Evolutionary conservation across 2,797 vertebrate species (phyloP).

Genomic region (Coregonus sp.): DNA sequence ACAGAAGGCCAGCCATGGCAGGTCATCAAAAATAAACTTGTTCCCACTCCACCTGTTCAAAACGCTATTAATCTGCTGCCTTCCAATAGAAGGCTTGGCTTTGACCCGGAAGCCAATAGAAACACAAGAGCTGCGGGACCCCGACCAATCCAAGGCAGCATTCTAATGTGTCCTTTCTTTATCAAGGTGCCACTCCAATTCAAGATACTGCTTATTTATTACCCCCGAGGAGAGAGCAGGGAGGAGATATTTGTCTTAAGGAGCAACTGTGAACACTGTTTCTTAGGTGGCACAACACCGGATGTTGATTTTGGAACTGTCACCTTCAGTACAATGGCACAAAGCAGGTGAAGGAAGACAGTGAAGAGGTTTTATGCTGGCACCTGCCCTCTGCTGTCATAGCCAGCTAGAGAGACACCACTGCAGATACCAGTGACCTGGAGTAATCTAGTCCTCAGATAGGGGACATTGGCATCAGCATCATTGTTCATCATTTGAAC

Average conservation of each 20-base stretch:
- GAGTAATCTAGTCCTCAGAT: conserved; percentile 9
- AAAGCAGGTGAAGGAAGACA: conserved; percentile 55
- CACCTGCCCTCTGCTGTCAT: conserved; percentile 15
- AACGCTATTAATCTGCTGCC: conserved; percentile 79
- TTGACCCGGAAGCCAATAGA: conserved; percentile 78
- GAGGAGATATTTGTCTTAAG: conserved; percentile 61
- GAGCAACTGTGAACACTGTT: conserved; percentile 40
- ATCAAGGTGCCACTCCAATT: conserved; percentile 84
- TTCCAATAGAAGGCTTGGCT: conserved; percentile 73
- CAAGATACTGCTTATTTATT: conserved; percentile 77
- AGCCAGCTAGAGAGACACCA: conserved; percentile 29
- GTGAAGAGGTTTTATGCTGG: conserved; percentile 45
- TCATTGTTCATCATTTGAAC: neutral
- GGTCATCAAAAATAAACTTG: conserved; percentile 82
- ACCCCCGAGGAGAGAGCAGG: conserved; percentile 59
- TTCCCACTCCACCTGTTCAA: conserved; percentile 85
- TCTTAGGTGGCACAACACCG: conserved; percentile 26
- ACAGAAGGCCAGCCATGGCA: conserved; percentile 63
- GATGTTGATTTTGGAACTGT: conserved; percentile 54
- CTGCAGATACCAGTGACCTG: conserved; percentile 42
- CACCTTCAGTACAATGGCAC: conserved; percentile 52
- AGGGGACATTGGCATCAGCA: neutral
- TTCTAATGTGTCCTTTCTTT: conserved; percentile 86
- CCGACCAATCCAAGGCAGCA: conserved; percentile 81
- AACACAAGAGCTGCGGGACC: conserved; percentile 38